These are phyloP conservation scores for Phycodurus eques DNA, from an alignment of 2,113 vertebrate species.

Conservation along the genomic window DNA sequence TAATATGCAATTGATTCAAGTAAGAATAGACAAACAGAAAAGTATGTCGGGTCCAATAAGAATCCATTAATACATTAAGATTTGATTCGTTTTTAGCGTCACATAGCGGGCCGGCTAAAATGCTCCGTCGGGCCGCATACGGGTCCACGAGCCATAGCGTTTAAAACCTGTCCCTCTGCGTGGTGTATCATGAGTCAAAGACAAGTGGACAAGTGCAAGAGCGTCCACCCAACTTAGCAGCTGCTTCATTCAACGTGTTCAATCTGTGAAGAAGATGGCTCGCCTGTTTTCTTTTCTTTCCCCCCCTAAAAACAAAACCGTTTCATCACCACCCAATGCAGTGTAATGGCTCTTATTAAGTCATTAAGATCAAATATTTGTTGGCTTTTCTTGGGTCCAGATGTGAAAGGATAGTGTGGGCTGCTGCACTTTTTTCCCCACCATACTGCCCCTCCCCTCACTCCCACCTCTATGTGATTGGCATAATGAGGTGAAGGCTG, in stretches of 20 bases:
- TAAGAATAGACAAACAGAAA: too few species aligned
- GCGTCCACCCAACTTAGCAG: conserved; percentile 27
- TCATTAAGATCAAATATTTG: conserved; percentile 37
- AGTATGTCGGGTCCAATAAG: neutral
- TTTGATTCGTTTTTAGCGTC: too few species aligned
- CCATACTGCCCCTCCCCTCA: neutral
- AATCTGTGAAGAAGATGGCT: conserved; percentile 26
- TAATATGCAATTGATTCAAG: too few species aligned
- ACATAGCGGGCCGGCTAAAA: too few species aligned
- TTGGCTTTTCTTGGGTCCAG: conserved; percentile 20
- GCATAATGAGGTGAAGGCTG: conserved; percentile 74
- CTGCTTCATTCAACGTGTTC: conserved; percentile 41
- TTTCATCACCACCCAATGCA: conserved; percentile 24
- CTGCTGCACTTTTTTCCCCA: conserved; percentile 14
- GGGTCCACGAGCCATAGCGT: too few species aligned
- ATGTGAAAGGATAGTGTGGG: conserved; percentile 48
- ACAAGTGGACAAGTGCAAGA: neutral
- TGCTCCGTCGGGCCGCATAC: too few species aligned
- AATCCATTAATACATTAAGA: too few species aligned
- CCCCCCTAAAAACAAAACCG: neutral
- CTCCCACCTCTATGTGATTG: conserved; percentile 58
- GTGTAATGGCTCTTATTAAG: conserved; percentile 9
- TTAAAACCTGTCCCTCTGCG: too few species aligned
- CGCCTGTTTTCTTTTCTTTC: conserved; percentile 1
- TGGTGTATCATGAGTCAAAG: neutral